Evolutionary conservation across 2,888 invertebrate species (phyloP), one percentile per base, ranked within the genome.

Genomic region (Serripes groenlandicus): DNA sequence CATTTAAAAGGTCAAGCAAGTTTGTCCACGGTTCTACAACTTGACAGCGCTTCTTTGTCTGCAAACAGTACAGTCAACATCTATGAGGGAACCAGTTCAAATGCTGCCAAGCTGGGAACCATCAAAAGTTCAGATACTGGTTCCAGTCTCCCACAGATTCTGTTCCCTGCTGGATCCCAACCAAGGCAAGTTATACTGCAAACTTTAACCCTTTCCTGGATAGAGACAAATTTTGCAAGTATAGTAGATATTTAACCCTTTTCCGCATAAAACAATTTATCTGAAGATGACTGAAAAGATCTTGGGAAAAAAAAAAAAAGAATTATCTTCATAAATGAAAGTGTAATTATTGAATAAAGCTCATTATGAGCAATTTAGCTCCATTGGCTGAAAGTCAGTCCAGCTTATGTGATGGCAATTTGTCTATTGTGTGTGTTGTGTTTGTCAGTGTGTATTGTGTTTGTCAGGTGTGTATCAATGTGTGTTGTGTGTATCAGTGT

Each of bases 181-280:
- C 79, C 76, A 58, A 83, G 73, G 83, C 79, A 70, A 77, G 35
- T 58, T 32, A n/a, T n/a, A n/a, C n/a, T n/a, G n/a, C n/a, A n/a
- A n/a, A n/a, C n/a, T n/a, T n/a, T n/a, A n/a, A n/a, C n/a, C n/a
- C n/a, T n/a, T n/a, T n/a, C n/a, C n/a, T n/a, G n/a, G n/a, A n/a
- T n/a, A n/a, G n/a, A n/a, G n/a, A n/a, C n/a, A n/a, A n/a, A n/a
- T n/a, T n/a, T n/a, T 49, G 21, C 7, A 5, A 49, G 15, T 49
- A 1, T 49, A 49, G 49, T 21, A 7, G 7, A 11, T 42, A 11
- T 49, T 49, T 49, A 3, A 2, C 49, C 21, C 49, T 5, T 5
- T 49, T 21, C 3, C 49, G 21, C 2, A 49, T 21, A 49, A 49
- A 7, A 42, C 7, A 42, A 42, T 42, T 42, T 42, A 11, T 7